Evolutionary conservation across 2,888 invertebrate genomes (phyloP), one percentile per base, ranked within the genome.

Genomic region (Cheilosia vulpina): DNA sequence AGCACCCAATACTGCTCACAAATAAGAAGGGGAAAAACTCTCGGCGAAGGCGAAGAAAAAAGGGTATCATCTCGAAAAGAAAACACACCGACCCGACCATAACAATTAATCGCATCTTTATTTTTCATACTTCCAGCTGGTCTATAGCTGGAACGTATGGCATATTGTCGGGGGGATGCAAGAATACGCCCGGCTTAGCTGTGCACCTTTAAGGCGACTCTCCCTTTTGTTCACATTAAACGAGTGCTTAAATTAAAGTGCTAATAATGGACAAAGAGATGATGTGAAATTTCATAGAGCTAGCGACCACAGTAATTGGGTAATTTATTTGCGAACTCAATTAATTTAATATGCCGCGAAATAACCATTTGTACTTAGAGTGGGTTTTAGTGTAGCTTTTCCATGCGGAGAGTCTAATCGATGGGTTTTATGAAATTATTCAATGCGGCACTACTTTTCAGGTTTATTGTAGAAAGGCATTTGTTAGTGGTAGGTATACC

Each of bases 21-120:
- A 50, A 53, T 24, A 38, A 19, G 9, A 9, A 0, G 3, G 52
- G 17, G n/a, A 24, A 73, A 66, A 41, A 71, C n/a, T 11, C n/a
- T 7, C 11, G 68, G 58, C 41, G 13, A 62, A 66, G 43, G n/a
- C 21, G n/a, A 31, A 73, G 19, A 17, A 73, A 66, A 81, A 81
- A 77, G 81, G 77, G 50, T 80, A 81, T 65, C 69, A 41, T 60
- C 24, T 60, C 27, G 5, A 45, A 72, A 55, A 41, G 60, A 72
- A 72, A 71, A 76, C 57, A 17, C 27, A 58, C 66, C 81, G 55
- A 63, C 71, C 77, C 77, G 55, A 24, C 87, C 63, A 81, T 82
- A 87, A 82, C 87, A 87, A 87, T 87, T 87, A 87, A 87, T 82
- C 82, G 87, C 87, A 87, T 87, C 87, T 77, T 87, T 87, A 78